Base-by-base conservation (phyloP, 2,888 invertebrate genomes). In the Pseudococcus jackbeardsleyi region DNA sequence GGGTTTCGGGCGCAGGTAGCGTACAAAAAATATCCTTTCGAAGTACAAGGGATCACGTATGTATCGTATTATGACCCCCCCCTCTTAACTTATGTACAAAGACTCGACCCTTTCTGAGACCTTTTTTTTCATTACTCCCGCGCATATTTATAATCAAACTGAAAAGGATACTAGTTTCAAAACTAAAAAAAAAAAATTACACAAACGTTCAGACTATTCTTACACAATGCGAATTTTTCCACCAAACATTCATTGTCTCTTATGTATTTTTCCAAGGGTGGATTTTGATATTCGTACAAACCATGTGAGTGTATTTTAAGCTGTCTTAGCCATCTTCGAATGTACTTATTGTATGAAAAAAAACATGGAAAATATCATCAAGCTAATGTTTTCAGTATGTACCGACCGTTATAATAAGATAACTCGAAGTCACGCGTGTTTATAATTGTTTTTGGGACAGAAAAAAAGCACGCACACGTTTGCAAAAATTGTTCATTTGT, bases 401-500 rank as follows among this genome's bases (percentile, higher is more conserved):
- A 46, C 79, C 79, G 46, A 46, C 9, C 79, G 79, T 82, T 82
- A 42, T 42, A 82, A 82, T 82, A 39, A 82, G 79, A 82, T 46
- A 82, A 42, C 19, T 19, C 0, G 46, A 82, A 46, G 46, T 46
- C 19, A 82, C 79, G 79, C 79, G 79, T 42, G 42, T 82, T 82
- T 82, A 82, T 82, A 82, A 82, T 82, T 82, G 79, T 82, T 82
- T 82, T 82, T 82, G 33, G 15, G 26, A 15, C 72, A 72, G 33
- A 72, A 72, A 72, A 72, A 72, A 72, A n/a, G 4, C 64, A 22
- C 64, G 33, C 64, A 64, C 22, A 22, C 64, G 22, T 1, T 22
- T 1, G 22, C 64, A 9, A 64, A 19, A 64, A 64, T 64, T 19
- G 2, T n/a, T 7, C 59, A n/a, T 59, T n/a, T 19, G n/a, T n/a